Conservation (phyloP, 2,113 vertebrate genomes). For the Strix aluco region DNA sequence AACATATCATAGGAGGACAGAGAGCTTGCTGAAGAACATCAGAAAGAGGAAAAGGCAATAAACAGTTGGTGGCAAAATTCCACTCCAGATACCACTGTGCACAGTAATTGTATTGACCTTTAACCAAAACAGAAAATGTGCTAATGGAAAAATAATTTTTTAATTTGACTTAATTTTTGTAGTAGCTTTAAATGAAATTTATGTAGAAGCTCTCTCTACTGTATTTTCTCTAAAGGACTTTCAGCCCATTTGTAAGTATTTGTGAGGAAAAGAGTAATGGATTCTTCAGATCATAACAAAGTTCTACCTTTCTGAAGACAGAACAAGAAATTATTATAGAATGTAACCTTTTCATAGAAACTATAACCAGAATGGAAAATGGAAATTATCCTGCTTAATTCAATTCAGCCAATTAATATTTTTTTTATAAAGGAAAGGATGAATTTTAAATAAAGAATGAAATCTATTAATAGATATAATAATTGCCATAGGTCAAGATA, state of each 20-base stretch:
- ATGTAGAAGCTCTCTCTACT: background rate
- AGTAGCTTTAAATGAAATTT: background rate
- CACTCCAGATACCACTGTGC: conserved; percentile 15
- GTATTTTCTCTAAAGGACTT: background rate
- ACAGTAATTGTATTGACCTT: conserved; percentile 19
- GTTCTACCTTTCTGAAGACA: background rate
- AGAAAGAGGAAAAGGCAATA: background rate
- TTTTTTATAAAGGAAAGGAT: background rate
- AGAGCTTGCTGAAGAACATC: background rate
- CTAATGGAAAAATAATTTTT: background rate
- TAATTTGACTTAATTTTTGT: background rate
- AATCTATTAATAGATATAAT: background rate
- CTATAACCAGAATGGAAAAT: background rate
- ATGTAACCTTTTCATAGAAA: background rate
- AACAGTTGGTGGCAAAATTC: conserved; percentile 28
- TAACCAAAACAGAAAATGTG: background rate
- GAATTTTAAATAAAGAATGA: background rate
- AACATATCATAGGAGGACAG: background rate
- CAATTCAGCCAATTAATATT: background rate
- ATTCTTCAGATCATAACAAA: background rate
- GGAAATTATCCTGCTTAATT: background rate
- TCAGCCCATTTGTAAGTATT: background rate
- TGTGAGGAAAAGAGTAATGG: background rate
- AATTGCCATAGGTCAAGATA: background rate
- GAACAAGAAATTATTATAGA: background rate